A percentile compares a stretch with the other conserved stretches of the same genome.
Evolutionary conservation across 2,797 vertebrate species (phyloP).

Genomic region (Peromyscus nudipes): DNA sequence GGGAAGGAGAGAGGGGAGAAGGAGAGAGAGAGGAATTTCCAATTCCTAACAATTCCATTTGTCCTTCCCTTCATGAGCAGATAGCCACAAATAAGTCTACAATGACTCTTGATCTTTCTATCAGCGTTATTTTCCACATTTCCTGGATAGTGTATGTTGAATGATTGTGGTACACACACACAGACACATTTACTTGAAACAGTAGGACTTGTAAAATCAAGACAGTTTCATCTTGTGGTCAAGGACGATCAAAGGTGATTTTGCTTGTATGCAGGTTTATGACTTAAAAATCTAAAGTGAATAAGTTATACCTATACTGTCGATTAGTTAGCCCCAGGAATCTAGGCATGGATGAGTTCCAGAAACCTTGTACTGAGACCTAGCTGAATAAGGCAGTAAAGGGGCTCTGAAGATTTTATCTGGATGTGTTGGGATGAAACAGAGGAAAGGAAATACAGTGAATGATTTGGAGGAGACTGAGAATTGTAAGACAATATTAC

Average conservation of each 20-base stretch:
- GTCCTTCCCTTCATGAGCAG: background rate
- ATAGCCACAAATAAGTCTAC: background rate
- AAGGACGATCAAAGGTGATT: constrained; percentile 19
- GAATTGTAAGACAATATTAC: background rate
- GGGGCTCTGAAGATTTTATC: background rate
- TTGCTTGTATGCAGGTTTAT: constrained; percentile 5
- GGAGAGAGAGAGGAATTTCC: background rate
- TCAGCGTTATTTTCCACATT: background rate
- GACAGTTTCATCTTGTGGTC: background rate
- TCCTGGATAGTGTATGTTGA: background rate
- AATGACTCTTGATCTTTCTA: background rate
- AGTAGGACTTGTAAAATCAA: background rate
- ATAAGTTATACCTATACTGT: background rate
- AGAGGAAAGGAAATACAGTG: background rate
- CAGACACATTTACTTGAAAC: background rate
- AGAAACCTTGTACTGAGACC: background rate
- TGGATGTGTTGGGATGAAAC: background rate
- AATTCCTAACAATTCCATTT: background rate
- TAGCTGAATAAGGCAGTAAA: background rate
- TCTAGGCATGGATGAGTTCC: background rate
- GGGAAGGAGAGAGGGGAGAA: too few relatives aligned
- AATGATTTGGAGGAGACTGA: background rate
- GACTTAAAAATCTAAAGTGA: constrained; percentile 30
- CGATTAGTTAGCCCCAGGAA: constrained; percentile 1
- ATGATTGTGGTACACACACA: background rate